phyloP scores from a whole-genome alignment of 2,888 invertebrate species.

The Andrena praecox region DNA sequence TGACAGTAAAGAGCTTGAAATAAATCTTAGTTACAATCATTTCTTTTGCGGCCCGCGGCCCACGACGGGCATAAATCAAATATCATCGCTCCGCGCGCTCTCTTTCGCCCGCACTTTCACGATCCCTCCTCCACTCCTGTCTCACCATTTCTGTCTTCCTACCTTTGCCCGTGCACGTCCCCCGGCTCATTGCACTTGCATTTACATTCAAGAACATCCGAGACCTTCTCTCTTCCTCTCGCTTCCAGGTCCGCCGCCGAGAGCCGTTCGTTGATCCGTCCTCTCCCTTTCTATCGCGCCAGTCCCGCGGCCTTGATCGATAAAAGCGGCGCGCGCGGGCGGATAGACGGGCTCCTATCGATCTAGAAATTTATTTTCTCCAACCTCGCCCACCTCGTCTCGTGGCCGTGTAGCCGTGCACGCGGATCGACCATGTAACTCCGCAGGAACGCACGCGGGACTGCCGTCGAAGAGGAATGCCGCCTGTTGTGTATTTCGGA shows the following conservation, averaged over 20 bases:
- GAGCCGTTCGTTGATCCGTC: constrained; percentile 6
- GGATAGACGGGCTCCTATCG: constrained; percentile 41
- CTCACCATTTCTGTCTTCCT: background rate
- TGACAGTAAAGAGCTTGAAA: constrained; percentile 82
- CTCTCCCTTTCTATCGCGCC: constrained; percentile 12
- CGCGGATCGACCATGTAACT: constrained; percentile 16
- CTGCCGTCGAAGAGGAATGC: constrained; percentile 27
- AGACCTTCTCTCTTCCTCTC: constrained; percentile 7
- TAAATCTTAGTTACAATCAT: constrained; percentile 83
- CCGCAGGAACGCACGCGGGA: background rate
- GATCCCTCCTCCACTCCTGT: constrained; percentile 18
- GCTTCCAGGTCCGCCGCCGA: constrained; percentile 11
- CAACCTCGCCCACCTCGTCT: constrained; percentile 36
- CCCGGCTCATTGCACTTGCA: constrained; percentile 68
- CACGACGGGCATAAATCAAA: constrained; percentile 81
- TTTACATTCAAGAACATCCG: constrained; percentile 62
- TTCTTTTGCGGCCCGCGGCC: constrained; percentile 80
- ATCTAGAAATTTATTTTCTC: constrained; percentile 59
- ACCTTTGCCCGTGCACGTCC: constrained; percentile 30
- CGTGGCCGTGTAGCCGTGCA: background rate
- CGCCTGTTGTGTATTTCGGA: constrained; percentile 33
- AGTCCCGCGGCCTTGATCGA: constrained; percentile 55
- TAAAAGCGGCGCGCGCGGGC: constrained; percentile 45
- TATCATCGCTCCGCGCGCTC: constrained; percentile 75
- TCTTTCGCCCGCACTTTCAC: constrained; percentile 56